A percentile compares a stretch with the other conserved stretches of the same genome.
phyloP scores from a whole-genome alignment of 2,113 vertebrate genomes.

The Tiliqua scincoides region DNA sequence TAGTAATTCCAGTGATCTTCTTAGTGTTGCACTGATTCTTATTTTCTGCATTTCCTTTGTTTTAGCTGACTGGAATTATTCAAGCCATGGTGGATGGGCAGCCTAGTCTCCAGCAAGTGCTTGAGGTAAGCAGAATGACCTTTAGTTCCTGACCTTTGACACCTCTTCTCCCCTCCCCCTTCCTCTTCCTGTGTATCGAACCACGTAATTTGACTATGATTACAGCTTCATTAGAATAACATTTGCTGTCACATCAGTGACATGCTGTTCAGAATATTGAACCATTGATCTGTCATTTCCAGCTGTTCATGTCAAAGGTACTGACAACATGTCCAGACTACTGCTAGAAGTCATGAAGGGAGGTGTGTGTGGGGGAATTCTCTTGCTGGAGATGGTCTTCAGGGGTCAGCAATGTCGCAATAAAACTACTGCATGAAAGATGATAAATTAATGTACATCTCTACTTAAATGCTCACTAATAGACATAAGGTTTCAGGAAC shows the following conservation, averaged over 20 bases:
- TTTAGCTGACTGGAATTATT: conserved; percentile 86
- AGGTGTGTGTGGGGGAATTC: conserved; percentile 34
- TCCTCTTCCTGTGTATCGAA: conserved; percentile 73
- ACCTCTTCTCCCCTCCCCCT: conserved; percentile 58
- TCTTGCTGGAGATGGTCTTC: conserved; percentile 45
- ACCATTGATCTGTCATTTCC: conserved; percentile 86
- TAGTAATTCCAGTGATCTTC: conserved; percentile 36
- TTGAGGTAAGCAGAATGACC: conserved; percentile 83
- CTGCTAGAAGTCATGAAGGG: conserved; percentile 55
- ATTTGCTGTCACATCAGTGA: conserved; percentile 80
- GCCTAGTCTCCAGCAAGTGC: conserved; percentile 83
- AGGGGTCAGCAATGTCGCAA: conserved; percentile 33
- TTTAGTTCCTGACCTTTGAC: conserved; percentile 77
- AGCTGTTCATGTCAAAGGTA: conserved; percentile 81
- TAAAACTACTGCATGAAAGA: conserved; percentile 45
- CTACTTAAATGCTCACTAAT: conserved; percentile 64
- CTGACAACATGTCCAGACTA: conserved; percentile 76
- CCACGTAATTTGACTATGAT: conserved; percentile 82
- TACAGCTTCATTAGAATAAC: conserved; percentile 85
- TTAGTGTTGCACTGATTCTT: conserved; percentile 39
- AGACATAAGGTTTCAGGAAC: conserved; percentile 55
- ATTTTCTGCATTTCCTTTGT: conserved; percentile 68
- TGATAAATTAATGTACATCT: conserved; percentile 57
- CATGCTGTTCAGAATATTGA: conserved; percentile 80
- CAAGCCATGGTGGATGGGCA: conserved; percentile 87